A percentile compares a stretch with the other conserved stretches of the same genome.
phyloP scores from a whole-genome alignment of 2,797 vertebrate genomes.

The Channallabes apus region DNA sequence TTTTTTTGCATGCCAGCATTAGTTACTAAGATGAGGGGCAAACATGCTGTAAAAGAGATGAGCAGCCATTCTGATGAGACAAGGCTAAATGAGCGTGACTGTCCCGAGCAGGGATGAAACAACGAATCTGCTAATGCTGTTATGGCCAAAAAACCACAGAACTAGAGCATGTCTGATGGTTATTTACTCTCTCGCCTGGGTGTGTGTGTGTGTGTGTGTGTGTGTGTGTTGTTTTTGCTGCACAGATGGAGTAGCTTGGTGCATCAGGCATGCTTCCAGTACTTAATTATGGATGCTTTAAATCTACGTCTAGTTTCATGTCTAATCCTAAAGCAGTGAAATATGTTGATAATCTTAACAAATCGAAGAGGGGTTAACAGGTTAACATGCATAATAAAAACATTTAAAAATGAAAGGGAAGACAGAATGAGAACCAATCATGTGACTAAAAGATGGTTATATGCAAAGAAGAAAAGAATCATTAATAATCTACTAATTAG shows the following conservation, averaged over 20 bases:
- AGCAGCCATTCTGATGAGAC: background rate
- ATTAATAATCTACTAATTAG: background rate
- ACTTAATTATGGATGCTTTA: constrained; percentile 16
- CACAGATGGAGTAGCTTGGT: constrained; percentile 42
- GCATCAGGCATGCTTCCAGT: constrained; percentile 38
- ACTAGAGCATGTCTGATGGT: background rate
- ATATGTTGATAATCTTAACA: background rate
- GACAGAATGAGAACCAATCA: background rate
- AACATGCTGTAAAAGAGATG: background rate
- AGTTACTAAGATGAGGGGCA: too few species aligned
- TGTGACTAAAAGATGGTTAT: background rate
- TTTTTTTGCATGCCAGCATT: background rate
- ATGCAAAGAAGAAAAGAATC: background rate
- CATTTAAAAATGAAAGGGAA: background rate
- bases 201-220: constrained; percentile 24
- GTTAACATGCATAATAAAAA: constrained; percentile 4
- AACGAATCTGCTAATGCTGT: background rate
- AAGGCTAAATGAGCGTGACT: background rate
- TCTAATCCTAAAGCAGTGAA: background rate
- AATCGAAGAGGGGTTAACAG: background rate
- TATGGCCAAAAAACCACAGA: background rate
- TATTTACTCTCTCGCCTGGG: constrained; percentile 8
- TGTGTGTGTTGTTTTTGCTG: constrained; percentile 26
- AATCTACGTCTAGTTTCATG: constrained; percentile 2
- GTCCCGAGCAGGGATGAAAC: background rate